Evolutionary conservation across 2,113 vertebrate genomes (phyloP).

Genomic region (Isurus oxyrinchus): DNA sequence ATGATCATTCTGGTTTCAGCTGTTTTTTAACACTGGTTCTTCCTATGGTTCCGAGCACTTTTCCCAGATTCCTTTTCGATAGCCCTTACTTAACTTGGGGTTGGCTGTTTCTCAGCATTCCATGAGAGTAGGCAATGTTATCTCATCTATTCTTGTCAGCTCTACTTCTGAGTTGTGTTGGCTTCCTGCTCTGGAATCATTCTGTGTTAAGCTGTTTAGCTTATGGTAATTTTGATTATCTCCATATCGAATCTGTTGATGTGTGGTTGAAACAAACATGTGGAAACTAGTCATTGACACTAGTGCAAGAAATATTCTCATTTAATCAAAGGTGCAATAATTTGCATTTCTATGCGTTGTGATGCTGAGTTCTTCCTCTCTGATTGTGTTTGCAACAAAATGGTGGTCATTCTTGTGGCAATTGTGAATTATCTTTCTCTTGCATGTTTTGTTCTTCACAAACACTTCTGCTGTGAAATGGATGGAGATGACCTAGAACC

Average conservation of each 20-base stretch:
- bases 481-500: neutral
- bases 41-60: neutral
- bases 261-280: neutral
- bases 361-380: too few species aligned
- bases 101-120: neutral
- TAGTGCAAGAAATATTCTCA: neutral
- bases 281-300: neutral
- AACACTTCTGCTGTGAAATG: neutral
- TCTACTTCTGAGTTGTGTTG: neutral
- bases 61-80: neutral
- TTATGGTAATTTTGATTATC: neutral
- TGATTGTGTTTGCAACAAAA: neutral
- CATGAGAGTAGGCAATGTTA: neutral
- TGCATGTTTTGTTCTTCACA: too few species aligned
- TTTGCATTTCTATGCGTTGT: neutral
- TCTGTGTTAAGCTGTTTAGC: too few species aligned
- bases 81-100: neutral
- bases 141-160: neutral
- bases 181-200: neutral
- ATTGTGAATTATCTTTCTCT: neutral
- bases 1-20: neutral
- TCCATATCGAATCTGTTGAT: neutral
- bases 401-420: neutral
- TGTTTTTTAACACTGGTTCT: neutral
- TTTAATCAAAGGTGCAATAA: neutral